phyloP scores from a whole-genome alignment of 2,888 invertebrate genomes.

The Celastrina argiolus region DNA sequence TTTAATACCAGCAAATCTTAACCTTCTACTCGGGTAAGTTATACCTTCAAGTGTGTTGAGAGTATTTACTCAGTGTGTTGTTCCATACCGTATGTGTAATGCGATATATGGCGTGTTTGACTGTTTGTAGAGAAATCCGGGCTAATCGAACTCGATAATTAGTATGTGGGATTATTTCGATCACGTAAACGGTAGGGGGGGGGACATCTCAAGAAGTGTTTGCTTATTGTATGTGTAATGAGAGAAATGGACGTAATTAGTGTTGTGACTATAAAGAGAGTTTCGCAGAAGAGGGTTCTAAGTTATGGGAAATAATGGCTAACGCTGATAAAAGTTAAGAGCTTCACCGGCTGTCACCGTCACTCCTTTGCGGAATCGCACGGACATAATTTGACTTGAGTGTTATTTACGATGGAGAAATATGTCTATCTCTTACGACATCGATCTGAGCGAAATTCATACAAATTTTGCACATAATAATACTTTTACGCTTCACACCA shows the following conservation, averaged over 20 bases:
- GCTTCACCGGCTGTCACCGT: too few species aligned
- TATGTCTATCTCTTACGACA: too few species aligned
- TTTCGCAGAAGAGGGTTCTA: too few species aligned
- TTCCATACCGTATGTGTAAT: constrained; percentile 9
- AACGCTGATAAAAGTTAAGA: too few species aligned
- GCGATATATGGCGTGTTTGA: constrained; percentile 6
- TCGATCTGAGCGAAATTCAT: too few species aligned
- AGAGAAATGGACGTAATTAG: background rate
- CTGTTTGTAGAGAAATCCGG: constrained; percentile 27
- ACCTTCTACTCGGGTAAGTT: background rate
- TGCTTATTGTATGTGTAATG: background rate
- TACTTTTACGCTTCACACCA: too few species aligned
- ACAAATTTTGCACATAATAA: too few species aligned
- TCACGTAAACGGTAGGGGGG: constrained; percentile 25
- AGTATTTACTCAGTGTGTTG: background rate
- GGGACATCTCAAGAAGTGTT: constrained; percentile 1
- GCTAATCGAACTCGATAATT: constrained; percentile 34
- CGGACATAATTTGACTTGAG: too few species aligned
- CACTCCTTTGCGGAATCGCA: too few species aligned
- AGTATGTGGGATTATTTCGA: constrained; percentile 29
- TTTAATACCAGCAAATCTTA: background rate
- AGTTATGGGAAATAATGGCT: too few species aligned
- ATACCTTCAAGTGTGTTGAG: background rate
- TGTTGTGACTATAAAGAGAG: background rate
- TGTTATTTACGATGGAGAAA: too few species aligned